Evolutionary conservation across 2,888 invertebrate species (phyloP).

Genomic region (Scaptomyza flava): DNA sequence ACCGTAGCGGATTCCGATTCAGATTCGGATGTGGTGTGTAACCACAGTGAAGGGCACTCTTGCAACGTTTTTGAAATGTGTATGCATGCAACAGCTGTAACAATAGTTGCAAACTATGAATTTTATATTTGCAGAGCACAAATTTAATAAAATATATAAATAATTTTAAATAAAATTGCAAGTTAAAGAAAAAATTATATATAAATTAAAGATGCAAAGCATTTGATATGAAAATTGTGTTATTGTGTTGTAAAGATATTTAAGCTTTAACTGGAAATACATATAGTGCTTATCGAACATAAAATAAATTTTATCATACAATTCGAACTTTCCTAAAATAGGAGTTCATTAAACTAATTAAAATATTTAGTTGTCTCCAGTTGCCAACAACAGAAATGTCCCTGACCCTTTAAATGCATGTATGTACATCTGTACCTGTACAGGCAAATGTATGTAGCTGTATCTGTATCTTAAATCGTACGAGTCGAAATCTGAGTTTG

Average conservation of each 20-base stretch:
- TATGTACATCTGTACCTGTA: background rate
- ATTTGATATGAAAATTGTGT: too few relatives aligned
- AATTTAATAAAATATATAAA: too few relatives aligned
- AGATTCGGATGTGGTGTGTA: background rate
- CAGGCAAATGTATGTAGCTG: background rate
- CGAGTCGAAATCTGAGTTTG: conserved; percentile 12
- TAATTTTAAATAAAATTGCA: too few relatives aligned
- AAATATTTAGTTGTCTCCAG: conserved; percentile 5
- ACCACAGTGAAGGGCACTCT: background rate
- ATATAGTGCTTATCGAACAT: too few relatives aligned
- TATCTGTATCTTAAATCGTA: conserved; percentile 8
- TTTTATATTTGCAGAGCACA: background rate
- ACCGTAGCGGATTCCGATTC: conserved; percentile 4
- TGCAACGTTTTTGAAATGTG: background rate
- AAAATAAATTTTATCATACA: too few relatives aligned
- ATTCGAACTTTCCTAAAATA: background rate
- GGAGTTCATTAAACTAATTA: background rate
- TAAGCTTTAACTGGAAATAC: too few relatives aligned
- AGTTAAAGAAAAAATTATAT: background rate
- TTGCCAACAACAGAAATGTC: conserved; percentile 20
- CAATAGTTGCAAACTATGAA: background rate
- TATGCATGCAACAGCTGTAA: conserved; percentile 3
- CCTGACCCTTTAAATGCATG: conserved; percentile 11
- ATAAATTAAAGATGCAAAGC: too few relatives aligned
- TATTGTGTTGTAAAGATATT: too few relatives aligned